Evolutionary conservation across 2,888 invertebrate genomes (phyloP).

Genomic region (Euproctis similis): DNA sequence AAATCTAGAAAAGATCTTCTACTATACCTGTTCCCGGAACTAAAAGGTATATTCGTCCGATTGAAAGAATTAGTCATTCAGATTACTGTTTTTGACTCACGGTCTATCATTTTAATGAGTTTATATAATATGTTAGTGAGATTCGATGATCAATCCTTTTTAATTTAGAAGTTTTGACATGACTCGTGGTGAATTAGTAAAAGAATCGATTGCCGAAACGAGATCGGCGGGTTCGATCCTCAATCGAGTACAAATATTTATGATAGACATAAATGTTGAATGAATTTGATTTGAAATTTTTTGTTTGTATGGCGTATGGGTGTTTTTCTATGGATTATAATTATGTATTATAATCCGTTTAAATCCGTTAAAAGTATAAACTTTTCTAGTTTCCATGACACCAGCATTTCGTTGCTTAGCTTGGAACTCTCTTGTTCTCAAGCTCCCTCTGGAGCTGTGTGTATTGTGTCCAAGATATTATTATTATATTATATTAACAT

Average conservation of each 20-base stretch:
- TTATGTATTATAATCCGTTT: background rate
- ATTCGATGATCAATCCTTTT: too few relatives aligned
- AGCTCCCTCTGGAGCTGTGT: background rate
- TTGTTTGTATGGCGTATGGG: background rate
- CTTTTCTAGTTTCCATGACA: background rate
- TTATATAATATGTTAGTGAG: background rate
- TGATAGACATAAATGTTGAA: background rate
- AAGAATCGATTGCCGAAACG: background rate
- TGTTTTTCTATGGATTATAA: too few relatives aligned
- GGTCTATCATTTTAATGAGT: background rate
- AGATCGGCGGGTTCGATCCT: too few relatives aligned
- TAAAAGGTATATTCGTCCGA: conserved; percentile 29
- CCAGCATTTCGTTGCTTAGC: too few relatives aligned
- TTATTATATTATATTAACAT: background rate
- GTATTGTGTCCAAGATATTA: too few relatives aligned
- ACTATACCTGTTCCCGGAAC: conserved; percentile 39
- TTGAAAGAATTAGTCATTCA: background rate
- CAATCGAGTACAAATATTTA: background rate
- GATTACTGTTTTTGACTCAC: background rate
- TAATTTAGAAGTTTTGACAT: too few relatives aligned
- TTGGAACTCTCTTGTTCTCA: background rate
- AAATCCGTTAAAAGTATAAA: background rate
- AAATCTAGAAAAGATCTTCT: conserved; percentile 45
- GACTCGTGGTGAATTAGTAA: too few relatives aligned
- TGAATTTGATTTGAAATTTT: background rate